Percentiles rank a stretch among this genome's conserved stretches.
These are phyloP conservation scores for Acromyrmex echinatior DNA, from an alignment of 1,140 invertebrate genomes.

Conservation along the genomic window DNA sequence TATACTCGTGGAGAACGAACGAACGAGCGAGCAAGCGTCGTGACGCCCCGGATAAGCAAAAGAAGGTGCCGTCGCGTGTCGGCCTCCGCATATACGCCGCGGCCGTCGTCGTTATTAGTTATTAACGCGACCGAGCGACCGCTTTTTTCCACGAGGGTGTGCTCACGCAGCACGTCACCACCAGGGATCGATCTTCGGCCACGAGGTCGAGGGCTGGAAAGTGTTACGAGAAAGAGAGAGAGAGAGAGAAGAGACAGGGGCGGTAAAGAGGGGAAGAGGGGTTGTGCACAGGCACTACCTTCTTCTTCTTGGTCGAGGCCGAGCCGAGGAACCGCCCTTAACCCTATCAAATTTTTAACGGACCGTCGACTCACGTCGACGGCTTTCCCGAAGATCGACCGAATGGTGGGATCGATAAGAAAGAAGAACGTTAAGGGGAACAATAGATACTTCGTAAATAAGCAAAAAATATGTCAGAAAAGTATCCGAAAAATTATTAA, in stretches of 20 bases:
- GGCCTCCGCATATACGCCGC: neutral
- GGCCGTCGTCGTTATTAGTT: constrained; percentile 69
- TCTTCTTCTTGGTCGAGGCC: constrained; percentile 38
- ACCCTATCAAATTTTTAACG: constrained; percentile 56
- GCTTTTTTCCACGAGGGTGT: constrained; percentile 66
- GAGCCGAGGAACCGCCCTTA: constrained; percentile 55
- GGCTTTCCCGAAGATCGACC: constrained; percentile 10
- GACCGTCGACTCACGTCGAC: constrained; percentile 16
- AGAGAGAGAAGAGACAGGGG: neutral
- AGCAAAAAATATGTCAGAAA: neutral
- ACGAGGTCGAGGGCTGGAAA: constrained; percentile 77
- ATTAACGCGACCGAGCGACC: constrained; percentile 72
- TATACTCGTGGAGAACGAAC: neutral
- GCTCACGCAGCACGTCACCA: constrained; percentile 76
- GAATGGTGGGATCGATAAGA: constrained; percentile 19
- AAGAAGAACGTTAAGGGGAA: neutral
- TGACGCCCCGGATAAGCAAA: neutral
- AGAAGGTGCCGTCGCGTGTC: constrained; percentile 28
- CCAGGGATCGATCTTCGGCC: constrained; percentile 73
- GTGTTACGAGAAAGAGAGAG: constrained; percentile 67
- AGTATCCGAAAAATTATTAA: neutral
- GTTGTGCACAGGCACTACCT: neutral
- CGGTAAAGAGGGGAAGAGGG: neutral
- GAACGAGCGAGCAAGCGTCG: neutral
- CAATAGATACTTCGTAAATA: neutral